Conservation (phyloP, 2,113 vertebrate species). For the Megaceryle maxima region DNA sequence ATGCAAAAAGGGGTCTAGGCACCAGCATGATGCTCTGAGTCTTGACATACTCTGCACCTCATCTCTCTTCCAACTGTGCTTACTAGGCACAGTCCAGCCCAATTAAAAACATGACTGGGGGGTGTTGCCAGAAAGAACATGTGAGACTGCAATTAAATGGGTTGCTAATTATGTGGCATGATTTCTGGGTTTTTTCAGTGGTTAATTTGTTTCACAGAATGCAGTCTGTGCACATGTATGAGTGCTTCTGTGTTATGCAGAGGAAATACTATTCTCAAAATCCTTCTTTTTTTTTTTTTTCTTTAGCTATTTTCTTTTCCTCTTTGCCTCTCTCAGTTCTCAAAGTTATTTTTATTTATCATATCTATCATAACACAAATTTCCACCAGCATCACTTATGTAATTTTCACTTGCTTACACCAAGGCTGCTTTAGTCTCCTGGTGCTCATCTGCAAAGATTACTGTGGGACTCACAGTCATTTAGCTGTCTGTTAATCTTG, state of each 20-base stretch:
- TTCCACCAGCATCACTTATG: background rate
- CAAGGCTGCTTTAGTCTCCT: background rate
- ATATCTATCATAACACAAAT: background rate
- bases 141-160: slow-evolving; percentile 16
- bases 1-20: background rate
- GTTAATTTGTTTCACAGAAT: slow-evolving; percentile 1
- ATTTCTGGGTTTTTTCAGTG: background rate
- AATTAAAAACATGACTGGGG: slow-evolving; percentile 29
- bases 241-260: background rate
- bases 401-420: background rate
- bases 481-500: background rate
- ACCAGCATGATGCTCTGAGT: background rate
- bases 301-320: background rate
- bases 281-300: background rate
- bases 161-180: background rate
- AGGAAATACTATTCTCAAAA: background rate
- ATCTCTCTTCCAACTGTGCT: accelerated
- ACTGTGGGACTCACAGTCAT: background rate
- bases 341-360: background rate
- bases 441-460: slow-evolving; percentile 18
- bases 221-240: background rate
- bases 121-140: background rate
- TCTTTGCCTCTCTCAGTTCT: background rate
- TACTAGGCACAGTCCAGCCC: background rate
- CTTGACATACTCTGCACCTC: background rate